Conservation (phyloP, 2,888 invertebrate species). For the Cantharis lateralis region DNA sequence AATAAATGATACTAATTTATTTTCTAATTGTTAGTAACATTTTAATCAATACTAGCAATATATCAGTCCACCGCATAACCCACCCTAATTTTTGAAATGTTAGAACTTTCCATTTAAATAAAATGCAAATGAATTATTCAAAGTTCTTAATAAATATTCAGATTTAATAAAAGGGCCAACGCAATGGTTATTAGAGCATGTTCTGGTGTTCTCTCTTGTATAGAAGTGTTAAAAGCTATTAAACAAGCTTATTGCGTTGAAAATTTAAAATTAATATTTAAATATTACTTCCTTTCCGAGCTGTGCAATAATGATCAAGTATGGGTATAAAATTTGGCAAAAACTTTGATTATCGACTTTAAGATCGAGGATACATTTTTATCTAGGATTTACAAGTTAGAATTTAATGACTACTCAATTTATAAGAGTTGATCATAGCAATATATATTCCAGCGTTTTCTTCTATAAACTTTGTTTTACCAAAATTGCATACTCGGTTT, state of each 20-base stretch:
- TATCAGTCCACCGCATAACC: not conserved
- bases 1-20: not conserved
- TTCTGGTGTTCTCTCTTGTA: constrained; percentile 16
- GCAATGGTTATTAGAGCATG: constrained; percentile 17
- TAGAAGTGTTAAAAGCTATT: constrained; percentile 23
- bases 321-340: not conserved
- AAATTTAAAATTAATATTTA: not conserved
- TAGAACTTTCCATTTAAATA: not conserved
- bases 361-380: too few species aligned
- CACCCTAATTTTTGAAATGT: not conserved
- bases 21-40: not conserved
- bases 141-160: constrained; percentile 19
- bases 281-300: not conserved
- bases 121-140: not conserved
- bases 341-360: not conserved
- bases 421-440: too few species aligned
- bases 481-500: too few species aligned
- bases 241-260: constrained; percentile 19
- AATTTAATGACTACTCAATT: too few species aligned
- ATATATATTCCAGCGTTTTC: too few species aligned
- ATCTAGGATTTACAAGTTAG: too few species aligned
- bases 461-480: too few species aligned
- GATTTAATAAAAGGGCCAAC: constrained; percentile 18
- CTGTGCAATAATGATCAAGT: not conserved
- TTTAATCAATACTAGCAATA: not conserved